These are phyloP conservation scores for Acleris cristana DNA, from an alignment of 2,888 invertebrate genomes.

Conservation along the genomic window DNA sequence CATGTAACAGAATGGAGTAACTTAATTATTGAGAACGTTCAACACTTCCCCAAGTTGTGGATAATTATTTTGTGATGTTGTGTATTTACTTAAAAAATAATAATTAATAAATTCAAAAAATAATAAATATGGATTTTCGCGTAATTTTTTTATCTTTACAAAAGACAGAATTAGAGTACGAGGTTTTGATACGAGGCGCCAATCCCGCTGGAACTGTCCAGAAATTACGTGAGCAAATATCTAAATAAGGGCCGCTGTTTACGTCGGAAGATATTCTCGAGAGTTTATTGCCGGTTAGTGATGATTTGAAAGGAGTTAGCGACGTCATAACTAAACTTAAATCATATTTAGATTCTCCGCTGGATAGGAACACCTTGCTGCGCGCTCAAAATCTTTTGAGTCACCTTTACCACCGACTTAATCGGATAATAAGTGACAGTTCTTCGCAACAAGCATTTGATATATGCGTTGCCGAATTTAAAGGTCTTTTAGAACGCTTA, in stretches of 20 bases:
- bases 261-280: constrained; percentile 10
- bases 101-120: too few relatives aligned
- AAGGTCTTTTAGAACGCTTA: not conserved
- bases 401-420: constrained; percentile 4
- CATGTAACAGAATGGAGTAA: too few relatives aligned
- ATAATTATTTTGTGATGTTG: too few relatives aligned
- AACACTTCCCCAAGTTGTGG: too few relatives aligned
- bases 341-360: not conserved
- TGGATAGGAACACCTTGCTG: not conserved
- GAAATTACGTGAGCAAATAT: constrained; percentile 2
- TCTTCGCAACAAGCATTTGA: not conserved
- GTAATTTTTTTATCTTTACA: too few relatives aligned
- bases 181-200: not conserved
- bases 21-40: too few relatives aligned
- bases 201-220: not conserved
- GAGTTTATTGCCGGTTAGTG: not conserved
- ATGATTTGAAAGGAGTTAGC: constrained; percentile 7
- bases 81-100: too few relatives aligned
- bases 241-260: constrained; percentile 1
- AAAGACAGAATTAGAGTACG: too few relatives aligned
- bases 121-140: too few relatives aligned
- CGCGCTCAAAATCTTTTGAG: constrained; percentile 8
- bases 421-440: not conserved
- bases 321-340: not conserved
- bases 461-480: not conserved